These are phyloP conservation scores for Pangasianodon gigas DNA, from an alignment of 2,113 vertebrate species.

Conservation along the genomic window DNA sequence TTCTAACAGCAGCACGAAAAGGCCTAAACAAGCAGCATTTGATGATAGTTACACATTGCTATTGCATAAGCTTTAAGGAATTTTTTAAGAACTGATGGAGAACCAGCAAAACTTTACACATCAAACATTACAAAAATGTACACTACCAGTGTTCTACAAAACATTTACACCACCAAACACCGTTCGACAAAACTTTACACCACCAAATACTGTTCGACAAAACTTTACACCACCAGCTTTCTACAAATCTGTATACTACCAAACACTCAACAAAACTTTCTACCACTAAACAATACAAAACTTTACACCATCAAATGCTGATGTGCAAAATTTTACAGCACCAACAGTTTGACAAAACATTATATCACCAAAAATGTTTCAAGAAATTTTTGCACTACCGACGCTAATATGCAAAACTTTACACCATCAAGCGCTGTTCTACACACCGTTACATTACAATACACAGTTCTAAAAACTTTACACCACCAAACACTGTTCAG, in stretches of 20 bases:
- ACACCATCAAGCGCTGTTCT: no score
- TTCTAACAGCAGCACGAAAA: not conserved
- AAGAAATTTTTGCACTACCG: no score
- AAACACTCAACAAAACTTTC: not conserved
- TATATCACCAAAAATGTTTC: no score
- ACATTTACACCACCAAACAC: not conserved
- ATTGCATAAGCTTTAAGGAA: not conserved
- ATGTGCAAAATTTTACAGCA: no score
- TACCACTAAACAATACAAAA: no score
- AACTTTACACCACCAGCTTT: not conserved
- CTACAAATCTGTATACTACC: not conserved
- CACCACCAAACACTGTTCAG: no score
- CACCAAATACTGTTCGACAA: not conserved
- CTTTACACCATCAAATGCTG: no score
- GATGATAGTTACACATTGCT: not conserved
- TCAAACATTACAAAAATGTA: not conserved
- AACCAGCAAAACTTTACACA: not conserved
- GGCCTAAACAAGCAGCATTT: not conserved
- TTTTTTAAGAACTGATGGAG: not conserved
- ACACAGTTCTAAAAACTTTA: no score
- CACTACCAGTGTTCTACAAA: not conserved
- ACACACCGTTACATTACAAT: no score
- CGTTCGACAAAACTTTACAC: not conserved
- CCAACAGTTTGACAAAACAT: no score
- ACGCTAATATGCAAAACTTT: no score